Evolutionary conservation across 2,113 vertebrate genomes (phyloP), one percentile per base, ranked within the genome.

Genomic region (Oenanthe melanoleuca): DNA sequence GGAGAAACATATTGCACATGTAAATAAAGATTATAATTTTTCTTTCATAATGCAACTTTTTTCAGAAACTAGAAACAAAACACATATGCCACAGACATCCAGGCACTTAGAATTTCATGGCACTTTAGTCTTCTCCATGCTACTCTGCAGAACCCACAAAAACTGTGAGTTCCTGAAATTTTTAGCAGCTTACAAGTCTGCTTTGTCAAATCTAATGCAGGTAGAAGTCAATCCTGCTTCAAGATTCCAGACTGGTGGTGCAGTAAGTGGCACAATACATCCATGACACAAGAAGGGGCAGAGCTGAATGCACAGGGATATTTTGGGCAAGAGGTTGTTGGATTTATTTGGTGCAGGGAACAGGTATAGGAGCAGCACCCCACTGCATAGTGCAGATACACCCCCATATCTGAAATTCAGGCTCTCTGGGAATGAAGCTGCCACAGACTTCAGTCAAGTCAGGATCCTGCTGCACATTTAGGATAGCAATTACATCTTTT

Each of bases 1-100:
- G 75, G 37, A 66, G 72, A 88, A 93, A 83, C 73, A 93, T 61
- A 89, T 18, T 88, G 65, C 44, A 88, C 47, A 66, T 70, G 59
- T 55, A 95, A 92, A 91, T 73, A 33, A 85, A 66, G 53, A 50
- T 34, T 17, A 16, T 34, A 40, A 11, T 71, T 92, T 88, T 91
- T 37, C 55, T 50, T 75, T 61, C 52, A 84, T 69, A 65, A 82
- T 65, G 40, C 33, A 40, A 37, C 24, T 87, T 97, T 73, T 56
- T 88, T 44, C 67, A 80, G 79, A 91, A 95, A 52, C 44, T 70
- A 63, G 42, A 73, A 70, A 60, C 7, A 91, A 87, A 78, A 44
- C 26, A 71, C 33, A 59, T 17, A 79, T 8, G 52, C 26, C 56
- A 70, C 34, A 66, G 63, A 65, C 22, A 90, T 21, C 23, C 59